These are phyloP conservation scores for Urophycis tenuis DNA, from an alignment of 2,797 vertebrate genomes.

Conservation along the genomic window DNA sequence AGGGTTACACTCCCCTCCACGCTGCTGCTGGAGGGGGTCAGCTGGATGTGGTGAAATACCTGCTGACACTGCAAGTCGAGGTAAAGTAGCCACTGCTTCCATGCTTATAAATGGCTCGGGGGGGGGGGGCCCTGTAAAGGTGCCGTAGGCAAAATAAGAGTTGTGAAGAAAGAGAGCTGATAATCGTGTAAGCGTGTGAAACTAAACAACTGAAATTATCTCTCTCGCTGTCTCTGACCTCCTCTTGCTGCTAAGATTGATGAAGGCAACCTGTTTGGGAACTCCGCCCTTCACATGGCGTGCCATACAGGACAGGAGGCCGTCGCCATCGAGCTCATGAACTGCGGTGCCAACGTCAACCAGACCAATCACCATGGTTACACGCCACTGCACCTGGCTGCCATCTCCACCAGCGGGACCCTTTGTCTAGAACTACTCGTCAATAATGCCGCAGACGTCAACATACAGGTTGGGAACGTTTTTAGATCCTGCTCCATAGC, in stretches of 20 bases:
- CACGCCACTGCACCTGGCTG: slow-evolving; percentile 82
- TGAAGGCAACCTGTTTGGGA: slow-evolving; percentile 77
- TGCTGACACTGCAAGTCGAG: slow-evolving; percentile 77
- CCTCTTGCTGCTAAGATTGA: slow-evolving; percentile 66
- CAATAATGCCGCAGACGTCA: slow-evolving; percentile 81
- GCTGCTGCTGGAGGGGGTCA: slow-evolving; percentile 79
- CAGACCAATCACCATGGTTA: slow-evolving; percentile 78
- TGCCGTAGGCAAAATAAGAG: background rate
- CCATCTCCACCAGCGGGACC: slow-evolving; percentile 80
- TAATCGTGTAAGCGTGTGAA: background rate
- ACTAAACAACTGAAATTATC: no score
- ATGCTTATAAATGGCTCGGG: background rate
- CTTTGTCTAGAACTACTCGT: slow-evolving; percentile 82
- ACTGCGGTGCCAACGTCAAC: slow-evolving; percentile 80
- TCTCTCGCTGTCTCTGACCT: background rate
- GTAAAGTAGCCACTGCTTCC: slow-evolving; percentile 43
- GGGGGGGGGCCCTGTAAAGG: background rate
- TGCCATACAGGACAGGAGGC: slow-evolving; percentile 82
- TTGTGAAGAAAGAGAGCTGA: background rate
- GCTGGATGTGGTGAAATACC: slow-evolving; percentile 76
- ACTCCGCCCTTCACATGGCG: slow-evolving; percentile 82
- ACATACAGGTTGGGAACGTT: slow-evolving; percentile 72
- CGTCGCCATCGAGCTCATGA: slow-evolving; percentile 79
- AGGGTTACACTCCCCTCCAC: slow-evolving; percentile 79
- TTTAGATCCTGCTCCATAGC: background rate